These are phyloP conservation scores for Ispidina lecontei DNA, from an alignment of 2,797 vertebrate species.

Conservation along the genomic window DNA sequence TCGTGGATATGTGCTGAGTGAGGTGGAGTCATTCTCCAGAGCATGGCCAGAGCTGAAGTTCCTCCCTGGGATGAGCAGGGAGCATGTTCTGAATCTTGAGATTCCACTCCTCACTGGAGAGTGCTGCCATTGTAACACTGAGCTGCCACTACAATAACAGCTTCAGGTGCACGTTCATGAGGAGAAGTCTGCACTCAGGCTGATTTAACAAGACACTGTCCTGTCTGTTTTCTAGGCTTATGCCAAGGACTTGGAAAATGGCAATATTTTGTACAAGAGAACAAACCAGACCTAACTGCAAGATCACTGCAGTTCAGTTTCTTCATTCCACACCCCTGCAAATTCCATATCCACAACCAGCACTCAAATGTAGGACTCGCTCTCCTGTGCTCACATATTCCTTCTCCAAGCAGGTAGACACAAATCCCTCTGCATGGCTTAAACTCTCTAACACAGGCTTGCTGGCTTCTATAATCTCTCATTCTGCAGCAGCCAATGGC, in stretches of 20 bases:
- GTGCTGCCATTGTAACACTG: not conserved
- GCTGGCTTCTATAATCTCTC: not conserved
- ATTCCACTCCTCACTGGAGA: not conserved
- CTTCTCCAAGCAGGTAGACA: not conserved
- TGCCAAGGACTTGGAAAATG: not conserved
- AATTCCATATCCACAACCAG: not conserved
- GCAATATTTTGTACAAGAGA: not conserved
- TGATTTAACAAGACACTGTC: not conserved
- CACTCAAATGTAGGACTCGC: not conserved
- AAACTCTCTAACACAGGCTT: not conserved
- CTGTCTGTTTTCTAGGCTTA: not conserved
- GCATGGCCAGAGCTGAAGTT: not conserved
- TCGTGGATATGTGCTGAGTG: not conserved
- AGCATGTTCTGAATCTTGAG: not conserved
- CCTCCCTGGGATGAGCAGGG: not conserved
- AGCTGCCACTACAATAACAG: not conserved
- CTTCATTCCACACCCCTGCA: not conserved
- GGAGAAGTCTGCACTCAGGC: not conserved
- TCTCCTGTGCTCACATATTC: not conserved
- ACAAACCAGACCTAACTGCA: not conserved
- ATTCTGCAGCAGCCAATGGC: not conserved
- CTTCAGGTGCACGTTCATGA: not conserved
- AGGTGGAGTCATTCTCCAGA: not conserved
- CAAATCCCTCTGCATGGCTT: not conserved
- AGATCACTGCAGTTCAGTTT: not conserved